Percentiles rank a stretch among this genome's conserved stretches.
phyloP scores from a whole-genome alignment of 92 coral and sea anemone species.

The Paramuricea clavata region DNA sequence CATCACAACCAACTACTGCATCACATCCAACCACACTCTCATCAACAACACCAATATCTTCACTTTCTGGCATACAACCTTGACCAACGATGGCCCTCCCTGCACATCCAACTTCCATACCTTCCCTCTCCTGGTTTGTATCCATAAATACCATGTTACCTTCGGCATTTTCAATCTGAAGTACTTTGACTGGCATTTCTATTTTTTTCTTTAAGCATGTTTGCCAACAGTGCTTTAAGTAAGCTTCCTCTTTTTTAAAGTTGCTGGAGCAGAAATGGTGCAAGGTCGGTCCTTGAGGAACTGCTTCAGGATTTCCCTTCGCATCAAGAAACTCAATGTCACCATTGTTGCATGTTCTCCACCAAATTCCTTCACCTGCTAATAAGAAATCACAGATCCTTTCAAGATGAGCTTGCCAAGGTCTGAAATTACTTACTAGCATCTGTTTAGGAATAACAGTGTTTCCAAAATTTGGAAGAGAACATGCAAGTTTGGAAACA shows the following conservation, averaged over 20 bases:
- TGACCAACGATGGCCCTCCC: not conserved
- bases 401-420: constrained; percentile 57
- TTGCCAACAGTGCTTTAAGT: constrained; percentile 52
- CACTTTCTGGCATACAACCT: not conserved
- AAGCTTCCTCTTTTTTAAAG: constrained; percentile 58
- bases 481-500: constrained; percentile 52
- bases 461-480: constrained; percentile 47
- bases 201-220: constrained; percentile 26
- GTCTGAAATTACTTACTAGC: constrained; percentile 17
- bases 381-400: constrained; percentile 49
- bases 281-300: constrained; percentile 61
- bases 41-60: not conserved
- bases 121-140: not conserved
- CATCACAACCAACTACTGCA: not conserved
- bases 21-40: not conserved
- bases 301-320: constrained; percentile 41
- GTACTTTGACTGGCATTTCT: constrained; percentile 51
- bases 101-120: not conserved
- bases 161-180: constrained; percentile 37
- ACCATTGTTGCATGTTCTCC: constrained; percentile 57
- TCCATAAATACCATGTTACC: constrained; percentile 38
- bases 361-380: constrained; percentile 69
- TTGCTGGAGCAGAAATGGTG: constrained; percentile 71
- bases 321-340: constrained; percentile 69
- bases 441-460: constrained; percentile 42